Conservation (phyloP, 2,797 vertebrate genomes). For the Xenopus petersii region DNA sequence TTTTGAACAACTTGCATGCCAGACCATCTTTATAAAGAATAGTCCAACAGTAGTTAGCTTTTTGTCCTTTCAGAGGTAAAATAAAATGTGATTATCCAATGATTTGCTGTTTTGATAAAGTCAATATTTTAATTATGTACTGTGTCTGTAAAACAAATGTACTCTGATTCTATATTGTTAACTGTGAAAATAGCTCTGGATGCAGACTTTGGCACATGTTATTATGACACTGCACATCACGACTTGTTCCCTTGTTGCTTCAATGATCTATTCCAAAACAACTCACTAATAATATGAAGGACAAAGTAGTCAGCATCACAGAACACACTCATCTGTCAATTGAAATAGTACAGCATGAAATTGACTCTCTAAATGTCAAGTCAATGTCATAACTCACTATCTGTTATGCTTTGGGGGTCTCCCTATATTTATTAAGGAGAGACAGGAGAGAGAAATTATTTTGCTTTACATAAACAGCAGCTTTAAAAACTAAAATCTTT, state of each 20-base stretch:
- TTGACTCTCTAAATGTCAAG: constrained; percentile 36
- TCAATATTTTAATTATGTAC: too few relatives aligned
- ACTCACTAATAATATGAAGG: constrained; percentile 12
- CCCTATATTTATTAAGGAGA: constrained; percentile 8
- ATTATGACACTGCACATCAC: neutral
- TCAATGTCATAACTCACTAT: constrained; percentile 24
- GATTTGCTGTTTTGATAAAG: too few relatives aligned
- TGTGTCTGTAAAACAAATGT: too few relatives aligned
- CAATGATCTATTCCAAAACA: constrained; percentile 6
- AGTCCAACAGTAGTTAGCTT: too few relatives aligned
- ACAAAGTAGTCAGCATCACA: constrained; percentile 22
- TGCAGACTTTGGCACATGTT: neutral
- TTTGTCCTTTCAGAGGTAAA: too few relatives aligned
- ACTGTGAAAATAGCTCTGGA: neutral
- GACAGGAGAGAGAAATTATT: neutral
- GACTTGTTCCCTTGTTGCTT: neutral
- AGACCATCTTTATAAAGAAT: too few relatives aligned
- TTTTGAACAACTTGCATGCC: too few relatives aligned
- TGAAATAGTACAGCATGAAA: constrained; percentile 20
- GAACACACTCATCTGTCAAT: constrained; percentile 26
- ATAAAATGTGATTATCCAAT: too few relatives aligned
- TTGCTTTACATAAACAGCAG: neutral
- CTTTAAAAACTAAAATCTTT: neutral
- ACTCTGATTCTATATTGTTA: neutral
- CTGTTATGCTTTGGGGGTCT: constrained; percentile 5